Conservation (phyloP, 1,140 invertebrate genomes). For the Pachypsylla venusta region DNA sequence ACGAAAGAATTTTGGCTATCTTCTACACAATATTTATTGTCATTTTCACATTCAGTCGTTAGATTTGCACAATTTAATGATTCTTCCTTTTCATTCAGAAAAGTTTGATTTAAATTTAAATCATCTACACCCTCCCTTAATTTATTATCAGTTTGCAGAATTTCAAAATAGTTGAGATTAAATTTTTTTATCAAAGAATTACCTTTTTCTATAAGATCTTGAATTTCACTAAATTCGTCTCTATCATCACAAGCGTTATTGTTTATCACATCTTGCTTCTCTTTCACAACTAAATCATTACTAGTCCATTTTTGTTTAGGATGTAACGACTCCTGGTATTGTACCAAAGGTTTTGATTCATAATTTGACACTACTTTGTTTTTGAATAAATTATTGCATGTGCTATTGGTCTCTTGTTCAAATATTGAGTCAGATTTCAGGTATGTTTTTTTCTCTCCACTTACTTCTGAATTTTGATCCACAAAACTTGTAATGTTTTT, state of each 20-base stretch:
- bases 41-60: not conserved
- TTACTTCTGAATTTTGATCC: not conserved
- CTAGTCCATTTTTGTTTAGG: not conserved
- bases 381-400: not conserved
- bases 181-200: not conserved
- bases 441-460: not conserved
- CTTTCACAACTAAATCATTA: not conserved
- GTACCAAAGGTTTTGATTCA: not conserved
- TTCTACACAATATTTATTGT: not conserved
- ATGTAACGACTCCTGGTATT: not conserved
- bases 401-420: no score
- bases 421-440: not conserved
- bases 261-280: not conserved
- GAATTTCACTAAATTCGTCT: not conserved
- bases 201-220: not conserved
- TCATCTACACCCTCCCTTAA: not conserved
- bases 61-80: not conserved
- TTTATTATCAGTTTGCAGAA: not conserved
- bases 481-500: not conserved
- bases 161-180: not conserved
- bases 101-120: not conserved
- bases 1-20: no score
- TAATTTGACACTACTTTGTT: not conserved
- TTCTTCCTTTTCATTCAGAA: not conserved
- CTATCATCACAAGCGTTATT: not conserved